Conservation (phyloP, 1,140 invertebrate species). For the Diabrotica virgifera region DNA sequence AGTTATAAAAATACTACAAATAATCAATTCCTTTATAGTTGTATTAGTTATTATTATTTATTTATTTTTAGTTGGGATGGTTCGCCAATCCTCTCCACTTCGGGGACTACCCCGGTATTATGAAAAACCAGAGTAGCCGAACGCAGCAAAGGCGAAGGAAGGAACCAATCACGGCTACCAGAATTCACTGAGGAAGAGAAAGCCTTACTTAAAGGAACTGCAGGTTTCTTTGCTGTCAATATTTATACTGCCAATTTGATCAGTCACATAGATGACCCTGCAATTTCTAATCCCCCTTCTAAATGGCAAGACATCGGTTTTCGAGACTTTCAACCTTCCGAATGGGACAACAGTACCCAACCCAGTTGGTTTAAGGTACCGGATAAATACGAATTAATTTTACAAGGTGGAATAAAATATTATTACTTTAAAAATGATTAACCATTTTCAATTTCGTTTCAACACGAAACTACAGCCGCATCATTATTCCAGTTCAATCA, state of each 20-base stretch:
- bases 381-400: no score
- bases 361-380: conserved; percentile 4
- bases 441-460: no score
- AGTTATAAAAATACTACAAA: no score
- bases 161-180: conserved; percentile 14
- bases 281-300: background rate
- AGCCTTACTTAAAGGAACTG: conserved; percentile 6
- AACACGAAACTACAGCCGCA: no score
- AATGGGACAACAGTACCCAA: conserved; percentile 3
- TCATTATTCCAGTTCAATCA: no score
- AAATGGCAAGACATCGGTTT: background rate
- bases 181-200: conserved; percentile 21
- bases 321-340: background rate
- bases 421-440: no score
- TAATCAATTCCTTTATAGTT: no score
- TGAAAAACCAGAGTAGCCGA: conserved; percentile 7
- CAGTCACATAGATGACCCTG: background rate
- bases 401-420: no score
- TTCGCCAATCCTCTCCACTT: conserved; percentile 56
- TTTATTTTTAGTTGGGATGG: conserved; percentile 11
- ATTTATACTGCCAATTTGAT: conserved; percentile 35
- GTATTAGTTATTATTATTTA: no score
- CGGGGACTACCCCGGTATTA: conserved; percentile 18
- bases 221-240: conserved; percentile 20
- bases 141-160: conserved; percentile 15